phyloP scores from a whole-genome alignment of 2,797 vertebrate genomes.

The Fratercula arctica region DNA sequence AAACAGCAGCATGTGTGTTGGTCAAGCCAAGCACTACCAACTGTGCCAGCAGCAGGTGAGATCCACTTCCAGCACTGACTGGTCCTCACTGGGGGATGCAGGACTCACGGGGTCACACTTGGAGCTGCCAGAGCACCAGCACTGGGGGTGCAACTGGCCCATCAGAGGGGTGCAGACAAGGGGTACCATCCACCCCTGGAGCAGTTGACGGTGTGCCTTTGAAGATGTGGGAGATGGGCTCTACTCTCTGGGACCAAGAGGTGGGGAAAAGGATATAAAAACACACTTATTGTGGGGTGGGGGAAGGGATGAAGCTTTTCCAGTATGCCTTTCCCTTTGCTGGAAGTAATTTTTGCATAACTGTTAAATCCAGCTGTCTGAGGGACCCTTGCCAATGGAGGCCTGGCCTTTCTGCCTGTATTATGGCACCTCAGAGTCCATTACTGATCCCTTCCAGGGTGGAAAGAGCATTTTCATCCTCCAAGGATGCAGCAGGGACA shows the following conservation, averaged over 20 bases:
- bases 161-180: not conserved
- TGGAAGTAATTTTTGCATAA: not conserved
- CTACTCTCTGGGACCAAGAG: not conserved
- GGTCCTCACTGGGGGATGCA: not conserved
- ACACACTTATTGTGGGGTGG: not conserved
- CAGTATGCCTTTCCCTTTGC: not conserved
- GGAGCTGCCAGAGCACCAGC: not conserved
- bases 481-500: not conserved
- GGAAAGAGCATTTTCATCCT: not conserved
- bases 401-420: not conserved
- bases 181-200: not conserved
- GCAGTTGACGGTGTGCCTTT: not conserved
- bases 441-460: not conserved
- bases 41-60: constrained; percentile 87
- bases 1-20: constrained; percentile 81
- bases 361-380: not conserved
- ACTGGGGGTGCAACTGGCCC: fast-evolving
- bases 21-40: constrained; percentile 85
- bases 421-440: not conserved
- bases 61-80: not conserved
- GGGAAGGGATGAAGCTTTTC: not conserved
- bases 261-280: not conserved
- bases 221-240: not conserved
- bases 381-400: not conserved
- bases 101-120: not conserved